Conservation (phyloP, 2,113 vertebrate species). For the Axis porcinus region DNA sequence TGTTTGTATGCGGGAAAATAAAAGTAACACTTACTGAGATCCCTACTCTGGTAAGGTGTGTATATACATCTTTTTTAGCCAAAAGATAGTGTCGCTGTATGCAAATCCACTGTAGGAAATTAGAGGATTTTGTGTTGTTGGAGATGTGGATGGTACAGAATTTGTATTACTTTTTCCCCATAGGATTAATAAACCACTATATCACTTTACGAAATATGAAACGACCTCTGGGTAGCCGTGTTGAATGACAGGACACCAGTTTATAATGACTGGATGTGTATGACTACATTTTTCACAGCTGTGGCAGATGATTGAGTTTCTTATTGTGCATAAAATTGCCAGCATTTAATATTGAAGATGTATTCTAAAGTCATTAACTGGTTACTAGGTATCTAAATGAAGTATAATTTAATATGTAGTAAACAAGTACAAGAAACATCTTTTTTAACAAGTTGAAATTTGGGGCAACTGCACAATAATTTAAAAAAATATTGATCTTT, state of each 20-base stretch:
- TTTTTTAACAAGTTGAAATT: not conserved
- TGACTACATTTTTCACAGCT: not conserved
- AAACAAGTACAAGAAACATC: not conserved
- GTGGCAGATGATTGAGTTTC: not conserved
- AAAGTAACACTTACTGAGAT: constrained; percentile 11
- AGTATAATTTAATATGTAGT: not conserved
- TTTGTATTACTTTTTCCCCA: not conserved
- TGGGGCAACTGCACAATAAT: not conserved
- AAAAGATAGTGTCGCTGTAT: not conserved
- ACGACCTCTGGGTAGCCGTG: not conserved
- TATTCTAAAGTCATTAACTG: not conserved
- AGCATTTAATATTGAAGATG: not conserved
- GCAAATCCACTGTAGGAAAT: not conserved
- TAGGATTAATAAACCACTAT: not conserved
- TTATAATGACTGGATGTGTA: not conserved
- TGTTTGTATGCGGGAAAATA: not conserved
- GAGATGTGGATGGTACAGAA: not conserved
- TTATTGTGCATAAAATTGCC: not conserved
- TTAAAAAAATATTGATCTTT: not conserved
- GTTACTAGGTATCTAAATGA: not conserved
- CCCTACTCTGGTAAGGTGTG: not conserved
- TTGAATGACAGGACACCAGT: not conserved
- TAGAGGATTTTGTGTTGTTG: not conserved
- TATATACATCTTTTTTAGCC: not conserved
- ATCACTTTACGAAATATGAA: constrained; percentile 12